Conservation (phyloP, 1,140 invertebrate species). For the Episyrphus balteatus region DNA sequence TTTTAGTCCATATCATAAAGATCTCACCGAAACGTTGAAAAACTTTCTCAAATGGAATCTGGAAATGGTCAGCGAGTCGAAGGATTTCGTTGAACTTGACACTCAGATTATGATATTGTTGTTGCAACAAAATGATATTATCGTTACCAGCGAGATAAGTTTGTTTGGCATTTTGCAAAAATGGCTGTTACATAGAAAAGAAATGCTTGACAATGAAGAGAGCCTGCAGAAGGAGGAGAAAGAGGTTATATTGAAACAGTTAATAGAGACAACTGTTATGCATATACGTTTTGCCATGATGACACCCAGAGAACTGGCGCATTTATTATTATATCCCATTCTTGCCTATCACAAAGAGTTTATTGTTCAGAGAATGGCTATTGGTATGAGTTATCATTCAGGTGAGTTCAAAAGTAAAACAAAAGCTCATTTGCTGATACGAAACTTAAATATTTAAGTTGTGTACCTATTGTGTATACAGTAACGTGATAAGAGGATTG, state of each 20-base stretch:
- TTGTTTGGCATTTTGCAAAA: constrained; percentile 66
- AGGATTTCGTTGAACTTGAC: constrained; percentile 75
- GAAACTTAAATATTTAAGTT: too few relatives aligned
- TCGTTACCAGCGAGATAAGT: constrained; percentile 81
- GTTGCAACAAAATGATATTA: constrained; percentile 73
- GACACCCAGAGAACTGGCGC: constrained; percentile 70
- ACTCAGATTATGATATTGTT: constrained; percentile 65
- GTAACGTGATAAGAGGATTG: too few relatives aligned
- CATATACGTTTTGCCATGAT: constrained; percentile 88
- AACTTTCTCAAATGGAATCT: constrained; percentile 90
- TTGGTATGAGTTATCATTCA: constrained; percentile 80
- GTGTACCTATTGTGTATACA: too few relatives aligned
- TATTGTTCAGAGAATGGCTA: constrained; percentile 76
- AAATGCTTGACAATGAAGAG: constrained; percentile 40
- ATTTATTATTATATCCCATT: constrained; percentile 63
- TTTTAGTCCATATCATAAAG: constrained; percentile 57
- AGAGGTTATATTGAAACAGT: constrained; percentile 47
- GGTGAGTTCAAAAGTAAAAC: constrained; percentile 33
- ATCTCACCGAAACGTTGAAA: constrained; percentile 55
- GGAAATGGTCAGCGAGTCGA: constrained; percentile 63
- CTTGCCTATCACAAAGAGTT: constrained; percentile 76
- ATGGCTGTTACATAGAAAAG: constrained; percentile 59
- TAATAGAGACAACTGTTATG: constrained; percentile 62
- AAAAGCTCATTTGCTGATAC: not conserved
- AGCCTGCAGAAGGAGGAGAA: constrained; percentile 38